Evolutionary conservation across 2,888 invertebrate species (phyloP).

Genomic region (Trileptium ribeirensis): DNA sequence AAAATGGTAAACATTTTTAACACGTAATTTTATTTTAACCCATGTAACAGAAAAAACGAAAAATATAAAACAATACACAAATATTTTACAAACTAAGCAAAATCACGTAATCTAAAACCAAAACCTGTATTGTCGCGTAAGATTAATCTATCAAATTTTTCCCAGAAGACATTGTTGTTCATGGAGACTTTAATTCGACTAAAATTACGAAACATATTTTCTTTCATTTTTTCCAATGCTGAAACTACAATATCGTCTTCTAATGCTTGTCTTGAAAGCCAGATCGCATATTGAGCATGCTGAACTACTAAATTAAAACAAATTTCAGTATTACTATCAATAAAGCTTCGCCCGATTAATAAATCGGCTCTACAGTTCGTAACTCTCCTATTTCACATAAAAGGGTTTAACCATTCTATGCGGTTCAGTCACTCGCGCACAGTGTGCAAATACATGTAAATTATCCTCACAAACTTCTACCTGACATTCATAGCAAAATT

Average conservation of each 20-base stretch:
- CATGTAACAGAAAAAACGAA: no score
- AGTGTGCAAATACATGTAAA: not conserved
- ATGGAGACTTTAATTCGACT: not conserved
- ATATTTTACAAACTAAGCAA: no score
- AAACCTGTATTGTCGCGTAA: no score
- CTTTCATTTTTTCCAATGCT: not conserved
- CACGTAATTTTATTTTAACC: no score
- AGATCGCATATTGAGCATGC: not conserved
- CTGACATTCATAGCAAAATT: not conserved
- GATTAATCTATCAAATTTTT: no score
- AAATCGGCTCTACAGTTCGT: not conserved
- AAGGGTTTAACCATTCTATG: not conserved
- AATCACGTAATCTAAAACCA: no score
- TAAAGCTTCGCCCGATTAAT: not conserved
- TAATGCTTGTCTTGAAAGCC: not conserved
- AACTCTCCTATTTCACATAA: not conserved
- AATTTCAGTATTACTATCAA: not conserved
- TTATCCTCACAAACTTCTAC: not conserved
- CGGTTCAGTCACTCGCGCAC: not conserved
- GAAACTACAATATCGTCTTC: not conserved
- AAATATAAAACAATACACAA: no score
- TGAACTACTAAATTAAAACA: not conserved
- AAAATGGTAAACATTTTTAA: no score
- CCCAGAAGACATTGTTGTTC: no score
- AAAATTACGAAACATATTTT: not conserved